Evolutionary conservation across 1,140 invertebrate species (phyloP), one percentile per base, ranked within the genome.

Genomic region (Aphis craccivora): DNA sequence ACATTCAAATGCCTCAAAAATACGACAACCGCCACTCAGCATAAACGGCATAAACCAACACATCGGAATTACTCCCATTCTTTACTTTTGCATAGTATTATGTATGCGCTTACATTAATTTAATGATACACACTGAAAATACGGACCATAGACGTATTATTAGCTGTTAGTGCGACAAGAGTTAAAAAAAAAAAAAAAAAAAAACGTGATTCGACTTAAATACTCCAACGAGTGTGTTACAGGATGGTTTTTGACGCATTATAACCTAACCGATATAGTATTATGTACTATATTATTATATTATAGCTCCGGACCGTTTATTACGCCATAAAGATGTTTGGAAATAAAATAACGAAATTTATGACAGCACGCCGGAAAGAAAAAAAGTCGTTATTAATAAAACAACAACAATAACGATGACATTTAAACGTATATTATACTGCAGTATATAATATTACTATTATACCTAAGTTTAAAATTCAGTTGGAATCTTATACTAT

Each of bases 341-440:
- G 25, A n/a, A 48, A 87, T 87, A 87, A 87, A 87, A 87, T 48
- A 87, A 35, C 37, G 30, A n/a, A 48, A 51, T 87, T 87, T 87
- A 87, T 87, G 30, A 23, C 37, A 30, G 35, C 35, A 87, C 45
- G 45, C 43, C 45, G 43, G 37, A 87, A 87, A 48, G 35, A 45
- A 86, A 86, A 76, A 67, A 11, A 30, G 30, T 76, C 30, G n/a
- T n/a, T 76, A 76, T n/a, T 76, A 76, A 76, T 76, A 76, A n/a
- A 76, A 76, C 30, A n/a, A 76, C 60, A 76, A 18, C n/a, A 76
- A 76, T 76, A 76, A n/a, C n/a, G 60, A n/a, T 76, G 30, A n/a
- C 60, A 76, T 76, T 76, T n/a, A 76, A 76, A 76, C 60, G 60
- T 76, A 76, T 60, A 60, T 30, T 76, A 76, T 76, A 76, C 60